phyloP scores from a whole-genome alignment of 2,888 invertebrate genomes.

The Oscheius myriophilus region DNA sequence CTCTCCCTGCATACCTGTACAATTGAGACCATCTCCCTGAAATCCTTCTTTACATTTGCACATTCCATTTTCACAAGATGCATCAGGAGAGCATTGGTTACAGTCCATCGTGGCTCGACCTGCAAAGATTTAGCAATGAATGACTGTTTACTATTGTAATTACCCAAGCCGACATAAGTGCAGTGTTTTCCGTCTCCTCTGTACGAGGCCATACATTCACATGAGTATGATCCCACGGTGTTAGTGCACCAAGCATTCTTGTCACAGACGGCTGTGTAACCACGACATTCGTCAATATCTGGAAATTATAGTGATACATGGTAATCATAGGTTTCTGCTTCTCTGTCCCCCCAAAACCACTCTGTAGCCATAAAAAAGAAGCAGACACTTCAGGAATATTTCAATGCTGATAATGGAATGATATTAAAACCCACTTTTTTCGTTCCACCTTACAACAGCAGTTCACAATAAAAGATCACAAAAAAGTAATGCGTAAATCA shows the following conservation, averaged over 20 bases:
- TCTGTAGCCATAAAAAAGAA: too few species aligned
- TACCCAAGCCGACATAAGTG: slow-evolving; percentile 63
- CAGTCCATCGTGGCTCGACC: slow-evolving; percentile 61
- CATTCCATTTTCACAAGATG: slow-evolving; percentile 58
- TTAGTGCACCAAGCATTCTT: slow-evolving; percentile 65
- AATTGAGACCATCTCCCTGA: slow-evolving; percentile 66
- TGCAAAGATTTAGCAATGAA: not conserved
- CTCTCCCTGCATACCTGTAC: too few species aligned
- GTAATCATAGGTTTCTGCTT: too few species aligned
- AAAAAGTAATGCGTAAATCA: too few species aligned
- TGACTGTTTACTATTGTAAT: not conserved
- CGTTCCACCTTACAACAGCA: too few species aligned
- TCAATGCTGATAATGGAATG: too few species aligned
- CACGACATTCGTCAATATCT: slow-evolving; percentile 67
- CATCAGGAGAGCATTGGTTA: slow-evolving; percentile 53
- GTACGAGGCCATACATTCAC: slow-evolving; percentile 66
- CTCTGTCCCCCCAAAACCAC: too few species aligned
- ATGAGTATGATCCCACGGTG: slow-evolving; percentile 55
- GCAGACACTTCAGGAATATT: too few species aligned
- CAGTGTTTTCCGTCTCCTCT: slow-evolving; percentile 63
- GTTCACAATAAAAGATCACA: too few species aligned
- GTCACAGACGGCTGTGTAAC: slow-evolving; percentile 55
- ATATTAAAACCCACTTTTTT: too few species aligned
- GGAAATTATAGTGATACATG: slow-evolving; percentile 8
- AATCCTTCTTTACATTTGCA: slow-evolving; percentile 66